Percentiles rank a stretch among this genome's conserved stretches.
These are phyloP conservation scores for Sepioteuthis lessoniana DNA, from an alignment of 2,888 invertebrate species.

Conservation along the genomic window DNA sequence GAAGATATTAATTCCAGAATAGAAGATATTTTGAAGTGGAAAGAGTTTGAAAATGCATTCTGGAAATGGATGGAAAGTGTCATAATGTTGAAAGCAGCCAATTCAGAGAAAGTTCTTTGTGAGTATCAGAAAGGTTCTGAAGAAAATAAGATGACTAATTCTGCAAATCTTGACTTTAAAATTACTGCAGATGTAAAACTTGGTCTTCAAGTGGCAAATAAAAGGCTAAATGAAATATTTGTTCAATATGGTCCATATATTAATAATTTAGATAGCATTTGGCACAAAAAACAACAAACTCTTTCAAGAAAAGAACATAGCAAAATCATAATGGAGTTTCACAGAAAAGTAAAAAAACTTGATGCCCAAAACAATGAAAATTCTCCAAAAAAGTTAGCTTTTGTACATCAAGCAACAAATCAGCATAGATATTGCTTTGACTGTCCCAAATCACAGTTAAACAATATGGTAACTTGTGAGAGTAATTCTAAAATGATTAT, in stretches of 20 bases:
- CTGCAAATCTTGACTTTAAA: neutral
- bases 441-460: neutral
- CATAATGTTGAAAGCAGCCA: neutral
- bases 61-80: constrained; percentile 33
- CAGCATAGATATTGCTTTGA: neutral
- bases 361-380: neutral
- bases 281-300: neutral
- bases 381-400: neutral
- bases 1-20: neutral
- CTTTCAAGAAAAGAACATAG: neutral
- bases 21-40: neutral
- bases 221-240: neutral
- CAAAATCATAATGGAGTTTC: neutral
- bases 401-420: neutral
- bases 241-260: neutral
- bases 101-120: neutral
- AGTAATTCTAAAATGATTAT: neutral
- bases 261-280: neutral
- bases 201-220: neutral
- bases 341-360: neutral
- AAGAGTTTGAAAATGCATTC: neutral
- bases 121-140: neutral
- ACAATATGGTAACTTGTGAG: neutral
- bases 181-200: neutral
- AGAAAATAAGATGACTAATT: neutral